Evolutionary conservation across 2,113 vertebrate genomes (phyloP), one percentile per base, ranked within the genome.

Genomic region (Paracanthobrama guichenoti): DNA sequence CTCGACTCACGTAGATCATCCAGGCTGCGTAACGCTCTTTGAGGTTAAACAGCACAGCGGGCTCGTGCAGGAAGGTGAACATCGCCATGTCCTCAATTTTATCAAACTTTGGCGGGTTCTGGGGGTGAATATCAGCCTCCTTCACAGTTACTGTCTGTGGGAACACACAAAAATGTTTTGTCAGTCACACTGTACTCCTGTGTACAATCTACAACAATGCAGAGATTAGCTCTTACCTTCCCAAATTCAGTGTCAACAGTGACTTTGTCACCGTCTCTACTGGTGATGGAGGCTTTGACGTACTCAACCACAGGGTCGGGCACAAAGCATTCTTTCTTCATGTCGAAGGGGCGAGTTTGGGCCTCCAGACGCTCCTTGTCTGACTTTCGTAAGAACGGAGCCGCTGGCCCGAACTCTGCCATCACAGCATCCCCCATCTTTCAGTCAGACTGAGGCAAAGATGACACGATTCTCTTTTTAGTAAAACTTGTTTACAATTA

Each of bases 61-160:
- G 94, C 85, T 96, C 95, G 0, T 95, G 93, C 84, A 95, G 91
- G 87, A 95, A 95, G 81, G 95, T 96, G 86, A 96, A 90, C 95
- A 96, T 96, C 71, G 94, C 95, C 95, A 96, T 96, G 91, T 95
- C 95, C 73, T 96, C 95, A 3, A 94, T 95, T 91, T 93, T 94
- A 93, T 93, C 91, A 1, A 94, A 96, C 87, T 96, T 95, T 84
- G 95, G 96, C 0, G 96, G 96, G 88, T 96, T 96, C 92, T 95
- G 95, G 86, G 95, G 95, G 84, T 95, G 92, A 83, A 96, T 31
- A 35, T 94, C 93, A 2, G 82, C 87, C 74, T 96, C 96, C 87
- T 95, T 96, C 31, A 94, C 93, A 0, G 92, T 94, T 31, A 94
- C 90, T 0, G 94, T 95, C 93, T 94, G 84, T 46, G 81, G 42